Evolutionary conservation across 1,140 invertebrate genomes (phyloP), one percentile per base, ranked within the genome.

Genomic region (Saxidomus purpurata): DNA sequence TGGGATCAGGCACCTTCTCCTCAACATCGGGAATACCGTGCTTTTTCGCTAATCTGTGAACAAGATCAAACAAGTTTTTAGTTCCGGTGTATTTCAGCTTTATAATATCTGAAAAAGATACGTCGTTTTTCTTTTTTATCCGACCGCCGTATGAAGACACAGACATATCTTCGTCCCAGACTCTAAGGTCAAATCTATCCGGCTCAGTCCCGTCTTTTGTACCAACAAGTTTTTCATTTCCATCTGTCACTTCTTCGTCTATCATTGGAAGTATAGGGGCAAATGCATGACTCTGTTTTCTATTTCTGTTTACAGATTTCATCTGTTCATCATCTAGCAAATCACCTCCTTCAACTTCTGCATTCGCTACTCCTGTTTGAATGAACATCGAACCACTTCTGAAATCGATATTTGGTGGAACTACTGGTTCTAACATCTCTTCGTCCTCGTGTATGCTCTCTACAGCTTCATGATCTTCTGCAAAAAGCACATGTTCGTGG

Each of bases 41-140:
- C 49, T 89, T 89, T 25, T 59, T 89, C 13, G 87, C 87, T 34
- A 89, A 77, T 43, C 38, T 83, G 28, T 89, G 79, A 31, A 89
- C 87, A 15, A 89, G 43, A 59, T 82, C 87, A 77, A 89, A 89
- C 52, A 89, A 43, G 25, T 89, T 81, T 38, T 89, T 82, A 22
- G 79, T 83, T 13, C 80, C 49, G 28, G 77, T 43, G 36, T 89
- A 89, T 76, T 84, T 83, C 61, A 89, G 69, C 43, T 89, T 89
- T n/a, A 89, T 83, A 63, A 89, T 83, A 59, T 89, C 87, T 19
- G 87, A 83, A 61, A 89, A 89, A 0, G 87, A 89, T 6, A 89
- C 87, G 43, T 59, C 87, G 9, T 89, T 83, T 59, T 89, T 89
- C 28, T 59, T 69, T 22, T 55, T 82, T 61, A 61, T 77, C 28